Percentiles rank a stretch among this genome's conserved stretches.
phyloP scores from a whole-genome alignment of 53 echinoderm and acorn worm species.

The Zoroaster sp. region DNA sequence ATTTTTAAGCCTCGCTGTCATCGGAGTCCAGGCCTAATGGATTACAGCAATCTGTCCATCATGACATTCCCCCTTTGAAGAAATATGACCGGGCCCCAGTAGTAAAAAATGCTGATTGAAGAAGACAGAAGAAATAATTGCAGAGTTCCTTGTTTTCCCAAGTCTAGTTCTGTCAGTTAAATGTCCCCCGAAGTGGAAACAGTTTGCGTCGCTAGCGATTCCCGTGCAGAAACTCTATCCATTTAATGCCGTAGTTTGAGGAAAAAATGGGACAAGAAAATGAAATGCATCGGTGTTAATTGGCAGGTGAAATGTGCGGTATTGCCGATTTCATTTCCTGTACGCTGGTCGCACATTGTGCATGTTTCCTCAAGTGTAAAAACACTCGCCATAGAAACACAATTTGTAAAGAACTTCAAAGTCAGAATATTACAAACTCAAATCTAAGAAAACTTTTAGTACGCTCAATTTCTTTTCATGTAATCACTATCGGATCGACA shows the following conservation, averaged over 20 bases:
- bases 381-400: neutral
- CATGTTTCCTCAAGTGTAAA: neutral
- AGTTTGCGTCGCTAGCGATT: neutral
- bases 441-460: neutral
- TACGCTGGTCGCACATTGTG: neutral
- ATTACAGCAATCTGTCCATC: neutral
- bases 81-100: neutral
- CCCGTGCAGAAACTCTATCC: constrained; percentile 16
- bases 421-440: neutral
- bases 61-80: neutral
- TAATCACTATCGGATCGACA: too few species aligned
- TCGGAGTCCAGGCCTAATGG: too few species aligned
- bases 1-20: too few species aligned
- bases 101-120: too few species aligned
- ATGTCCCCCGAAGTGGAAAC: neutral
- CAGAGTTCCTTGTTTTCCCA: neutral
- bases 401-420: neutral
- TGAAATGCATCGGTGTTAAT: neutral
- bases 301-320: neutral
- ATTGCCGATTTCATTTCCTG: neutral
- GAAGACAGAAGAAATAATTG: neutral
- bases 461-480: too few species aligned
- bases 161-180: constrained; percentile 23
- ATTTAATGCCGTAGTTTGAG: constrained; percentile 3
- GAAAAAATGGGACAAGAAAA: neutral